These are phyloP conservation scores for Melierax canorus DNA, from an alignment of 2,113 vertebrate genomes.

Conservation along the genomic window DNA sequence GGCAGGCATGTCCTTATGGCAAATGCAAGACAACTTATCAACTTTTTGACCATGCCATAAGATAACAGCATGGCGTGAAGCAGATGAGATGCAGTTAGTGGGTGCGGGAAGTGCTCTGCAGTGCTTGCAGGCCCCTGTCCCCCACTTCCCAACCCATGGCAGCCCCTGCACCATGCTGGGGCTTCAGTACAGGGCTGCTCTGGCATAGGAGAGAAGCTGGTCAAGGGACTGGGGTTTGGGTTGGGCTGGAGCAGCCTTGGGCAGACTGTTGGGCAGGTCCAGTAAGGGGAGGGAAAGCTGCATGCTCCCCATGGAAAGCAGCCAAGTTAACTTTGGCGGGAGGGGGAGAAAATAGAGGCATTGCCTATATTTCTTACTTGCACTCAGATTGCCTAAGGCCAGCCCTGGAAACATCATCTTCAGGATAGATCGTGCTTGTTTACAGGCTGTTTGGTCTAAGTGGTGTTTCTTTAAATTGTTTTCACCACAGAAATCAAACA, in stretches of 20 bases:
- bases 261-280: not conserved
- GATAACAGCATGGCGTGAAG: not conserved
- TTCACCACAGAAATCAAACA: not conserved
- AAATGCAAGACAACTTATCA: not conserved
- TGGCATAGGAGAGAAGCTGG: not conserved
- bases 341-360: not conserved
- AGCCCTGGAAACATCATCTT: not conserved
- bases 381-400: not conserved
- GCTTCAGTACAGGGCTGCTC: not conserved
- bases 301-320: rapidly evolving
- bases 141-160: not conserved
- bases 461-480: not conserved
- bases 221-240: not conserved
- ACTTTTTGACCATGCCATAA: not conserved
- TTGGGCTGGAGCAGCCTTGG: not conserved
- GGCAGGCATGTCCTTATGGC: not conserved
- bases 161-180: not conserved
- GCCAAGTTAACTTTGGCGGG: not conserved
- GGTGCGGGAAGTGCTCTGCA: not conserved
- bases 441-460: not conserved
- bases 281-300: not conserved
- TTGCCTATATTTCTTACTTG: not conserved
- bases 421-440: rapidly evolving
- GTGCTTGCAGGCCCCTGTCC: not conserved
- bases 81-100: not conserved